Conservation (phyloP, 2,888 invertebrate species). For the Callinectes sapidus region DNA sequence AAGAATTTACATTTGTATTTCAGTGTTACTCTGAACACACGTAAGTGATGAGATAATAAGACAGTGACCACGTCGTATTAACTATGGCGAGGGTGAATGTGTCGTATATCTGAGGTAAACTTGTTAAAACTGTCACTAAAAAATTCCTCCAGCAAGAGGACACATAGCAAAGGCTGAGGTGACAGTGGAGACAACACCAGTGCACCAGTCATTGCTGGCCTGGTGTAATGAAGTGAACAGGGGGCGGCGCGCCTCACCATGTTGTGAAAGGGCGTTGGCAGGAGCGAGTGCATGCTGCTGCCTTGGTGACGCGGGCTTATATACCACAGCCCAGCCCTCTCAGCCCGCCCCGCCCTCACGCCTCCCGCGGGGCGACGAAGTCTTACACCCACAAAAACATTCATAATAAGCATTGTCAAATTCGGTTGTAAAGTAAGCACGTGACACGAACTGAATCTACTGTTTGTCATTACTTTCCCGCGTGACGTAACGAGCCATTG, state of each 20-base stretch:
- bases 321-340: background rate
- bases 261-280: background rate
- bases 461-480: no score
- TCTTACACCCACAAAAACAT: no score
- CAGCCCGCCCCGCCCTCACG: no score
- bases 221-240: background rate
- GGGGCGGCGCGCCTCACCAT: background rate
- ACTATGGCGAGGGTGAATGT: background rate
- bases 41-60: background rate
- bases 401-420: no score
- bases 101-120: background rate
- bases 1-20: background rate
- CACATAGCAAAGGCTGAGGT: background rate
- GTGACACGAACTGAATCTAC: no score
- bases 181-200: background rate
- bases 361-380: no score
- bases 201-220: background rate
- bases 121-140: background rate
- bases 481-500: no score
- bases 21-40: background rate
- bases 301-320: background rate
- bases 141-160: background rate
- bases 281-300: constrained; percentile 3
- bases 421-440: no score
- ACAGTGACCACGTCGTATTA: background rate